These are phyloP conservation scores for Halocaridina rubra DNA, from an alignment of 2,888 invertebrate species.

Conservation along the genomic window DNA sequence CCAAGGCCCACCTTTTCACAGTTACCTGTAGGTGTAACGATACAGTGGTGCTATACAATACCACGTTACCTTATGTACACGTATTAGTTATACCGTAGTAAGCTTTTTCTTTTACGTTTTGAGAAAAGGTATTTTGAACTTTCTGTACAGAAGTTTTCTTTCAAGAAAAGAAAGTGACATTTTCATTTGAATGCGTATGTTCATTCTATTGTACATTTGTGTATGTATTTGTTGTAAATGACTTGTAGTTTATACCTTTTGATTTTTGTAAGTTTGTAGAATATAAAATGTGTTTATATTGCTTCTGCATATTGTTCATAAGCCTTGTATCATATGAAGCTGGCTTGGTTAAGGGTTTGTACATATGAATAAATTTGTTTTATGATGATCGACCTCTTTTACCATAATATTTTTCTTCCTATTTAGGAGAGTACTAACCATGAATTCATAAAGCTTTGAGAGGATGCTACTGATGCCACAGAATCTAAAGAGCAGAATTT, in stretches of 20 bases:
- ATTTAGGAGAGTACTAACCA: too few relatives aligned
- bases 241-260: slow-evolving; percentile 31
- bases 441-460: not conserved
- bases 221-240: slow-evolving; percentile 35
- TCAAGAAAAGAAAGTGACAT: not conserved
- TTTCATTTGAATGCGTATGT: not conserved
- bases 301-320: slow-evolving; percentile 29
- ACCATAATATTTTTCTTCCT: not conserved
- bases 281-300: slow-evolving; percentile 31
- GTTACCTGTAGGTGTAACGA: not conserved
- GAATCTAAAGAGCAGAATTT: not conserved
- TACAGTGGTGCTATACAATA: not conserved
- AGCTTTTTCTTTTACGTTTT: not conserved
- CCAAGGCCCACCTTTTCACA: not conserved
- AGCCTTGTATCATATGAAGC: slow-evolving; percentile 21
- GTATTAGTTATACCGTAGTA: too few relatives aligned
- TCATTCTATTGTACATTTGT: slow-evolving; percentile 30
- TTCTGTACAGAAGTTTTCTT: not conserved
- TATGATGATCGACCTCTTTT: not conserved
- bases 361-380: slow-evolving; percentile 31
- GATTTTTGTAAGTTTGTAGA: slow-evolving; percentile 37
- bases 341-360: slow-evolving; percentile 39
- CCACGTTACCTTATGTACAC: too few relatives aligned
- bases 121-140: not conserved
- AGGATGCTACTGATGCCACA: not conserved